Conservation (phyloP, 1,140 invertebrate genomes). For the Euborellia annulipes region DNA sequence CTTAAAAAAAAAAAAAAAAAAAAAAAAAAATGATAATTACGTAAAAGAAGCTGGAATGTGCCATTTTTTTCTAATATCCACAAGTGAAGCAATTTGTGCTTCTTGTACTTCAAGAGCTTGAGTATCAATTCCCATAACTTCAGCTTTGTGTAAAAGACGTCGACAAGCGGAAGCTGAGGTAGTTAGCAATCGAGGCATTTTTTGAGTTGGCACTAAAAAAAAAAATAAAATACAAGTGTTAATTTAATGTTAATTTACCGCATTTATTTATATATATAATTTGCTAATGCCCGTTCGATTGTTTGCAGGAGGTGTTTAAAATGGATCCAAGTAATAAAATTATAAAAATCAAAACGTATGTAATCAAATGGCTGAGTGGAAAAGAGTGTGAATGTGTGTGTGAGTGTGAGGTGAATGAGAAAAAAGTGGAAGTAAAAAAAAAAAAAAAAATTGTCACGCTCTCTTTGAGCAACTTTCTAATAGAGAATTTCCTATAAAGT, state of each 20-base stretch:
- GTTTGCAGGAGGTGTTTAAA: constrained; percentile 1
- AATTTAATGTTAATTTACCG: constrained; percentile 3
- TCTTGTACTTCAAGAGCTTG: constrained; percentile 61
- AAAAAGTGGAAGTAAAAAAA: too few species aligned
- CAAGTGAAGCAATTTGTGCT: constrained; percentile 56
- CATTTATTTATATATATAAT: constrained; percentile 5
- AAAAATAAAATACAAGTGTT: too few species aligned
- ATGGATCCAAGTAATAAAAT: constrained; percentile 2
- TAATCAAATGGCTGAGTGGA: too few species aligned
- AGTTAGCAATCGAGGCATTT: constrained; percentile 77
- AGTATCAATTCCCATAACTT: constrained; percentile 76
- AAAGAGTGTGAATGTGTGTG: too few species aligned
- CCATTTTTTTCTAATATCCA: constrained; percentile 82
- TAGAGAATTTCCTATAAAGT: too few species aligned
- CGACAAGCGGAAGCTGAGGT: constrained; percentile 80
- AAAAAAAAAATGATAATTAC: too few species aligned
- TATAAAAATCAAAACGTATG: constrained; percentile 9
- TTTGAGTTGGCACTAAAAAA: constrained; percentile 72
- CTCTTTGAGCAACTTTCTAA: too few species aligned
- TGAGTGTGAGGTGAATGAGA: too few species aligned
- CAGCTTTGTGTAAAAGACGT: constrained; percentile 68
- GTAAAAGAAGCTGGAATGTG: constrained; percentile 74
- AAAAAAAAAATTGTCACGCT: too few species aligned
- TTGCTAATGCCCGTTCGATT: too few species aligned
- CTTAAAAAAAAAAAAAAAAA: too few species aligned